phyloP scores from a whole-genome alignment of 2,888 invertebrate species.

The Perithous albicinctus region DNA sequence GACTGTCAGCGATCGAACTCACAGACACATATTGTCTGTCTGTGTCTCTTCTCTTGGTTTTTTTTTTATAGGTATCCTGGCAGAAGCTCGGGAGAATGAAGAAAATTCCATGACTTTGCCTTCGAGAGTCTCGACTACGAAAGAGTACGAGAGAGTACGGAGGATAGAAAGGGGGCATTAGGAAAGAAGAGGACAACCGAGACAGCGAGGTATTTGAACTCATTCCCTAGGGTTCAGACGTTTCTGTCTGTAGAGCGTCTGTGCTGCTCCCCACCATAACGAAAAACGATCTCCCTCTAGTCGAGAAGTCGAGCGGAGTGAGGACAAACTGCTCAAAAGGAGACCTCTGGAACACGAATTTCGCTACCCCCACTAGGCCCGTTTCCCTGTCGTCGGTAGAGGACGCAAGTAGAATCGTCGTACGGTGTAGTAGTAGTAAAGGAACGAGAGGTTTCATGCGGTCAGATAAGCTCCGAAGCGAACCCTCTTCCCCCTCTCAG shows the following conservation, averaged over 20 bases:
- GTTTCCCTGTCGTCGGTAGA: constrained; percentile 60
- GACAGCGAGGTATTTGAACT: constrained; percentile 78
- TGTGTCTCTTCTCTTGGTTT: constrained; percentile 4
- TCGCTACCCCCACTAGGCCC: constrained; percentile 54
- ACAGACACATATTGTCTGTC: constrained; percentile 23
- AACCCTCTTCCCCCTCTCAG: constrained; percentile 56
- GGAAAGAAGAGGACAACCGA: constrained; percentile 45
- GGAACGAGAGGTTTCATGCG: constrained; percentile 74
- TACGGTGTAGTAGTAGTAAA: constrained; percentile 70
- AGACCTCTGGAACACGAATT: constrained; percentile 58
- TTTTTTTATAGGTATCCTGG: background rate
- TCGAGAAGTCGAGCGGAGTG: constrained; percentile 44
- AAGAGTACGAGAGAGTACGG: too few relatives aligned
- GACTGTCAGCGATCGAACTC: constrained; percentile 40
- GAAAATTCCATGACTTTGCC: constrained; percentile 41
- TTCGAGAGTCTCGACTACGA: constrained; percentile 23
- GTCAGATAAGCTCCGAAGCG: constrained; percentile 73
- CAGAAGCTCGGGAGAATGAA: constrained; percentile 32
- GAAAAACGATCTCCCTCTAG: constrained; percentile 44
- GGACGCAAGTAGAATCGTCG: constrained; percentile 54
- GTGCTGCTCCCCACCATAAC: constrained; percentile 59
- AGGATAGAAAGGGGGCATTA: constrained; percentile 18
- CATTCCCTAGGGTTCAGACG: constrained; percentile 63
- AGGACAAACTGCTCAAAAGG: constrained; percentile 58
- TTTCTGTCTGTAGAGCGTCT: constrained; percentile 66